Evolutionary conservation across 2,888 invertebrate species (phyloP).

Genomic region (Yponomeuta sedellus): DNA sequence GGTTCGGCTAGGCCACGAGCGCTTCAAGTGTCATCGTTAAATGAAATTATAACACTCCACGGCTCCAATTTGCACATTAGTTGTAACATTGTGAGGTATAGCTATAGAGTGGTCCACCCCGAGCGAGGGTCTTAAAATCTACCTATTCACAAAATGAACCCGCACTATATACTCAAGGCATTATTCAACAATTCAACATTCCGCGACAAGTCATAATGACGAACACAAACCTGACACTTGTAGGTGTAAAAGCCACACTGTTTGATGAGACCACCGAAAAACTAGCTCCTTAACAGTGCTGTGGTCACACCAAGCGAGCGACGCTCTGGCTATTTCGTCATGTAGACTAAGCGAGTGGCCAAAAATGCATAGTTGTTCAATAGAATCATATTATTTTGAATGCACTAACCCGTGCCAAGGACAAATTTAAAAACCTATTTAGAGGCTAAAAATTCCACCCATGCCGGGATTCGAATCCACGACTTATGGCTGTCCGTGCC

Average conservation of each 20-base stretch:
- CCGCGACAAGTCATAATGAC: constrained; percentile 68
- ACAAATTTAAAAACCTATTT: no score
- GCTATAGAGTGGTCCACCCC: background rate
- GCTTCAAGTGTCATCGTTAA: no score
- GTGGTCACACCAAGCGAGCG: background rate
- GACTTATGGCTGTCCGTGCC: no score
- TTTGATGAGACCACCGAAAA: constrained; percentile 53
- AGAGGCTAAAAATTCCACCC: no score
- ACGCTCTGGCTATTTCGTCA: background rate
- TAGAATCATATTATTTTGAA: no score
- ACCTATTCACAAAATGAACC: constrained; percentile 65
- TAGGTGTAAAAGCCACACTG: constrained; percentile 68
- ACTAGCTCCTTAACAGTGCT: constrained; percentile 51
- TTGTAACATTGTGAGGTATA: background rate
- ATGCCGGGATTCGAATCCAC: no score
- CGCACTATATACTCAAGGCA: constrained; percentile 52
- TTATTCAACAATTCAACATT: constrained; percentile 71
- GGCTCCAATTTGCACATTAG: background rate
- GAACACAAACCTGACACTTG: constrained; percentile 59
- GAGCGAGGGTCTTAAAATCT: background rate
- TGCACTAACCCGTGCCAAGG: no score
- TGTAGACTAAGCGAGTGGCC: no score
- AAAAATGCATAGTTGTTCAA: no score
- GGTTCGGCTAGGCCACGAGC: no score
- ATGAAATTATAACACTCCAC: no score